Conservation (phyloP, 2,113 vertebrate genomes). For the Lota lota region DNA sequence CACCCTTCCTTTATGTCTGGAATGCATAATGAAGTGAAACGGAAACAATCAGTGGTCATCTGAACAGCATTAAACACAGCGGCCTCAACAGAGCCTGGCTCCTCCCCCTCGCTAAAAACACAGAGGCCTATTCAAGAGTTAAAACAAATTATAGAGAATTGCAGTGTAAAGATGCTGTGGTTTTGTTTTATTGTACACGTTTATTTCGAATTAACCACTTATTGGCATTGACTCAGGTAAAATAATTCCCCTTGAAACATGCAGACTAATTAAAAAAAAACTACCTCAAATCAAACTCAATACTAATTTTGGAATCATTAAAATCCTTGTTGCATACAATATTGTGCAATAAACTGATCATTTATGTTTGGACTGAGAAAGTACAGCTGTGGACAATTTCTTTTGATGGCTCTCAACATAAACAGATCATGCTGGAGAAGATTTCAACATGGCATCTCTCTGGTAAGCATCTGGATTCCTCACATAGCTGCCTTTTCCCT, state of each 20-base stretch:
- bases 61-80: constrained; percentile 47
- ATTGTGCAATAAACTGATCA: neutral
- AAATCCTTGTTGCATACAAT: neutral
- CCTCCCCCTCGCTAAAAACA: constrained; percentile 2
- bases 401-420: neutral
- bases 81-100: constrained; percentile 22
- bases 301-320: neutral
- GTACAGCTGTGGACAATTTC: too few relatives aligned
- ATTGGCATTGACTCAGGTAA: too few relatives aligned
- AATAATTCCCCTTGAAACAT: too few relatives aligned
- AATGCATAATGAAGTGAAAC: constrained; percentile 54
- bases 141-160: too few relatives aligned
- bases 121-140: neutral
- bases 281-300: neutral
- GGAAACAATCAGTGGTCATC: constrained; percentile 51
- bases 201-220: too few relatives aligned
- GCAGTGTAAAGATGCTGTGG: too few relatives aligned
- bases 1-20: constrained; percentile 45
- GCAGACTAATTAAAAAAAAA: neutral
- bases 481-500: too few relatives aligned
- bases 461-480: too few relatives aligned
- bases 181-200: too few relatives aligned
- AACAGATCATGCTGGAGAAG: neutral
- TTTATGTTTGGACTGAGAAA: neutral
- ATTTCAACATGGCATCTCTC: too few relatives aligned